phyloP scores from a whole-genome alignment of 1,140 invertebrate genomes.

The Anthonomus grandis region DNA sequence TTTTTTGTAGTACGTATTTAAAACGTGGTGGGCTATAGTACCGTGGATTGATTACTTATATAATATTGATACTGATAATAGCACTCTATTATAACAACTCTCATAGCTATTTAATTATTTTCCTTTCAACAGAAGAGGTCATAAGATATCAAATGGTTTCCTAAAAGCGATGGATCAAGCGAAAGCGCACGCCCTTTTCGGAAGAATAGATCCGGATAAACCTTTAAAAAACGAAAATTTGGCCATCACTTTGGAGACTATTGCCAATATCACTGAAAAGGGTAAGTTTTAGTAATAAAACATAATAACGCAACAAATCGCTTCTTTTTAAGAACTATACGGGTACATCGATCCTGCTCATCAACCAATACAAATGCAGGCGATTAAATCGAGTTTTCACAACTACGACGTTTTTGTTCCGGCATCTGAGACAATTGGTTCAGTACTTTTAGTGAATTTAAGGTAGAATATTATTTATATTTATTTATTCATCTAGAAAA shows the following conservation, averaged over 20 bases:
- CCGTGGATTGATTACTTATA: too few species aligned
- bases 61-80: too few species aligned
- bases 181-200: conserved; percentile 48
- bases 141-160: conserved; percentile 53
- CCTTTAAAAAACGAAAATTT: conserved; percentile 48
- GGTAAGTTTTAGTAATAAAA: conserved; percentile 40
- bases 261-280: conserved; percentile 50
- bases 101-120: conserved; percentile 41
- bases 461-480: conserved; percentile 3
- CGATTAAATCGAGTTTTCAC: conserved; percentile 38
- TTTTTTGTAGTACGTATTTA: too few species aligned
- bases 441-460: conserved; percentile 36
- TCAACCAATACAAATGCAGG: conserved; percentile 33
- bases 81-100: too few species aligned
- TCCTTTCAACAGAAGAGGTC: conserved; percentile 50
- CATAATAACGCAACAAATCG: too few species aligned
- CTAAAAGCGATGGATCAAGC: conserved; percentile 48
- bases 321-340: conserved; percentile 49
- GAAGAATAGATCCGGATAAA: conserved; percentile 50
- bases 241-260: conserved; percentile 49
- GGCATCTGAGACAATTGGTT: conserved; percentile 38
- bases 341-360: conserved; percentile 34
- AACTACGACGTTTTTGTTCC: conserved; percentile 44
- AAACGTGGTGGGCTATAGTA: too few species aligned
- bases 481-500: too few species aligned